phyloP scores from a whole-genome alignment of 2,797 vertebrate genomes.

The Cyprinodon diabolis region DNA sequence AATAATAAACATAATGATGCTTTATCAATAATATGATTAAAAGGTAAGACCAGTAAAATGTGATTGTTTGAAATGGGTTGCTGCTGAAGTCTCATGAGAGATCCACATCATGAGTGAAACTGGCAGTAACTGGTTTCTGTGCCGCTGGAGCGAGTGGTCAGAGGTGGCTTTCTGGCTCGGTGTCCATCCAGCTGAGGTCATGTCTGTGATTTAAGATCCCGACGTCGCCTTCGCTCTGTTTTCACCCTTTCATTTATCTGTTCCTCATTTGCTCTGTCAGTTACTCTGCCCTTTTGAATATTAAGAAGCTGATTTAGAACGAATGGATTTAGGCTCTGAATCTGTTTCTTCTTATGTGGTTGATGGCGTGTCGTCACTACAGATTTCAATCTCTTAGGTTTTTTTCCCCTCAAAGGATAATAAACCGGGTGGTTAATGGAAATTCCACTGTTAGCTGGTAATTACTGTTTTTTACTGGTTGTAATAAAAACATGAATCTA shows the following conservation, averaged over 20 bases:
- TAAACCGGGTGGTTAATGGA: slow-evolving; percentile 64
- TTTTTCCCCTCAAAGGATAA: slow-evolving; percentile 26
- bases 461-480: slow-evolving; percentile 72
- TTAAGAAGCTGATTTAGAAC: not conserved
- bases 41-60: too few species aligned
- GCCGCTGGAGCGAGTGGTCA: slow-evolving; percentile 45
- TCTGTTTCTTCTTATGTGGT: slow-evolving; percentile 9
- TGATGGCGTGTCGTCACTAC: slow-evolving; percentile 26
- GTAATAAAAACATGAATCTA: slow-evolving; percentile 65
- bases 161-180: slow-evolving; percentile 56
- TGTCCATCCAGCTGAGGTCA: slow-evolving; percentile 66
- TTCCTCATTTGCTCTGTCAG: slow-evolving; percentile 50
- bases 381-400: slow-evolving; percentile 41
- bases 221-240: slow-evolving; percentile 32
- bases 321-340: slow-evolving; percentile 5
- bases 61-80: not conserved
- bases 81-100: not conserved
- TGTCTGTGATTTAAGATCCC: slow-evolving; percentile 67
- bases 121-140: slow-evolving; percentile 21
- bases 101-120: slow-evolving; percentile 9
- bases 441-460: slow-evolving; percentile 64
- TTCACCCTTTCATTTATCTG: slow-evolving; percentile 24
- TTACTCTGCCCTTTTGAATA: slow-evolving; percentile 24
- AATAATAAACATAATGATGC: not conserved
- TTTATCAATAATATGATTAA: not conserved